A percentile compares a stretch with the other conserved stretches of the same genome.
Conservation (phyloP, 2,888 invertebrate species). For the Crocallis elinguaria region DNA sequence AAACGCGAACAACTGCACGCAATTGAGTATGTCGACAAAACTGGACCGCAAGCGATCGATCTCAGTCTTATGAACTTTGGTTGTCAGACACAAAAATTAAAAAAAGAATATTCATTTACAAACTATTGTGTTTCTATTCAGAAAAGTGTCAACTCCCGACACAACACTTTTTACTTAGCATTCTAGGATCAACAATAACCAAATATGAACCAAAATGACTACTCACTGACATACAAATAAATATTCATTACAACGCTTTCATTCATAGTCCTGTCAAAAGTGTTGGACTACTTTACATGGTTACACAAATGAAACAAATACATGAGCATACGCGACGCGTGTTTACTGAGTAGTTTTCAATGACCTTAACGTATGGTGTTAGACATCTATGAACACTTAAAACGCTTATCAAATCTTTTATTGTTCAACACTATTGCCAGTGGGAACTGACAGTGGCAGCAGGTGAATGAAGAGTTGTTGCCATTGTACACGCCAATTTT, state of each 20-base stretch:
- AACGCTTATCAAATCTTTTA: slow-evolving; percentile 31
- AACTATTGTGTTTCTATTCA: slow-evolving; percentile 11
- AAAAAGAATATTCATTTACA: too few species aligned
- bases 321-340: too few species aligned
- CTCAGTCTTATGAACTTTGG: too few species aligned
- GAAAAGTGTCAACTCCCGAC: background rate
- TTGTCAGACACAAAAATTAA: too few species aligned
- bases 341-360: background rate
- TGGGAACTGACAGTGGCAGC: slow-evolving; percentile 20
- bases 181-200: slow-evolving; percentile 8
- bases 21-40: too few species aligned
- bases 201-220: too few species aligned
- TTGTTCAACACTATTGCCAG: slow-evolving; percentile 26
- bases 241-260: slow-evolving; percentile 12
- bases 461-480: slow-evolving; percentile 26
- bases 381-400: slow-evolving; percentile 23
- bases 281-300: slow-evolving; percentile 1
- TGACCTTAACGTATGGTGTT: slow-evolving; percentile 6
- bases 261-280: slow-evolving; percentile 10
- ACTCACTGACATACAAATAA: slow-evolving; percentile 3
- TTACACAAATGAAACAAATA: too few species aligned
- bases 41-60: too few species aligned
- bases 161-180: too few species aligned
- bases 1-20: too few species aligned
- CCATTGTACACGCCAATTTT: slow-evolving; percentile 29